Percentiles rank a stretch among this genome's conserved stretches.
These are phyloP conservation scores for Zeugodacus cucurbitae DNA, from an alignment of 1,140 invertebrate species.

Conservation along the genomic window DNA sequence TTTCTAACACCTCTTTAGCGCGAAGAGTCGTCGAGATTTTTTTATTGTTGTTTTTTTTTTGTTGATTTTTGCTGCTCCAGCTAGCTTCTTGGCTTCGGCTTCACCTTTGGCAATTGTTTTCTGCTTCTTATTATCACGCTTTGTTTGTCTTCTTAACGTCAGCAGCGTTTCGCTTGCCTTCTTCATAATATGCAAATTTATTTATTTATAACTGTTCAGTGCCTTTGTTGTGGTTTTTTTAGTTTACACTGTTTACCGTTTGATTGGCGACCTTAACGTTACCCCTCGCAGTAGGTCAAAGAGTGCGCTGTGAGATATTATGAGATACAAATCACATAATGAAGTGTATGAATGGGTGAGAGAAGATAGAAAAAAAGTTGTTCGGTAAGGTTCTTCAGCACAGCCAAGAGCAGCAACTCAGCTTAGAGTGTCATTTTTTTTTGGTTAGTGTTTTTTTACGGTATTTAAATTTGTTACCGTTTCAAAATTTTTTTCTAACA, in stretches of 20 bases:
- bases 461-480: not conserved
- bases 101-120: not conserved
- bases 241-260: not conserved
- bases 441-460: not conserved
- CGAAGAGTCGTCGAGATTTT: not conserved
- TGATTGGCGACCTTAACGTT: not conserved
- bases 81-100: not conserved
- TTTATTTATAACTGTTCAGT: not conserved
- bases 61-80: not conserved
- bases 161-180: not conserved
- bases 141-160: not conserved
- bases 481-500: not conserved
- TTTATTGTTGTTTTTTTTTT: not conserved
- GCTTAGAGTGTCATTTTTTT: not conserved
- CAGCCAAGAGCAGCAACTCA: not conserved
- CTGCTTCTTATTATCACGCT: not conserved
- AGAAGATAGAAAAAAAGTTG: not conserved
- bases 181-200: not conserved
- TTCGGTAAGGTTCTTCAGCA: not conserved
- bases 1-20: conserved; percentile 5
- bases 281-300: not conserved
- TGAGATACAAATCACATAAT: not conserved
- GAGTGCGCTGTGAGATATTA: not conserved
- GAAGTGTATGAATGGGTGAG: not conserved
- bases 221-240: not conserved